phyloP scores from a whole-genome alignment of 2,888 invertebrate species.

The Drosophila silvestris region DNA sequence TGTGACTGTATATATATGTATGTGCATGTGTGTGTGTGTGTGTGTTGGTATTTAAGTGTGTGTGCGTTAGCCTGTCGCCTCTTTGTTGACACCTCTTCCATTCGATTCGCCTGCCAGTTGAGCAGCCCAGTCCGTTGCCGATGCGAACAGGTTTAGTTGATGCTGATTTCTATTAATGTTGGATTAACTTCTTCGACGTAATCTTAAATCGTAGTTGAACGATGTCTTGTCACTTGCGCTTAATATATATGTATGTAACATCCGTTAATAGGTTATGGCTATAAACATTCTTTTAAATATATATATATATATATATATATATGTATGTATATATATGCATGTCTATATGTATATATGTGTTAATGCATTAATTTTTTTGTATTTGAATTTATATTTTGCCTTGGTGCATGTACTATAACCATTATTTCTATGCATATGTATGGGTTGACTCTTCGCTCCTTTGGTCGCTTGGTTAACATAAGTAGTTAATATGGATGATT shows the following conservation, averaged over 20 bases:
- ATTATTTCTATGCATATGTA: slow-evolving; percentile 73
- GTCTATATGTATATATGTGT: slow-evolving; percentile 37
- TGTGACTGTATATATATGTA: slow-evolving; percentile 8
- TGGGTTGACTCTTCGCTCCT: slow-evolving; percentile 57
- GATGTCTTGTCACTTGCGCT: slow-evolving; percentile 58
- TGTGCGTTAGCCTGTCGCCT: slow-evolving; percentile 45
- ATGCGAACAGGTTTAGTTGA: slow-evolving; percentile 17
- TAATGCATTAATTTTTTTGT: slow-evolving; percentile 37
- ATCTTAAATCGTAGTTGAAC: slow-evolving; percentile 49
- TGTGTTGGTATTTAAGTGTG: slow-evolving; percentile 14
- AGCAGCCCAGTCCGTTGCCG: not conserved
- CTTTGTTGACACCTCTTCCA: slow-evolving; percentile 1
- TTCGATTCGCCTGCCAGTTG: slow-evolving; percentile 2
- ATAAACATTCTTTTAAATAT: slow-evolving; percentile 54
- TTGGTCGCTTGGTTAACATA: slow-evolving; percentile 53
- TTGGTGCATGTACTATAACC: slow-evolving; percentile 47
- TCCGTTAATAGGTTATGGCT: slow-evolving; percentile 53
- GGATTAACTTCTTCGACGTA: slow-evolving; percentile 22
- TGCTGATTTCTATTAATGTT: slow-evolving; percentile 9
- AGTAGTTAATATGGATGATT: slow-evolving; percentile 18
- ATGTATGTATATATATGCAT: slow-evolving; percentile 27
- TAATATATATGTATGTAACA: slow-evolving; percentile 51
- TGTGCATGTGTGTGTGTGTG: slow-evolving; percentile 11
- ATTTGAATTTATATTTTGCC: slow-evolving; percentile 19
- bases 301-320: slow-evolving; percentile 33